A percentile compares a stretch with the other conserved stretches of the same genome.
phyloP scores from a whole-genome alignment of 1,140 invertebrate species.

The Bombus fervidus region DNA sequence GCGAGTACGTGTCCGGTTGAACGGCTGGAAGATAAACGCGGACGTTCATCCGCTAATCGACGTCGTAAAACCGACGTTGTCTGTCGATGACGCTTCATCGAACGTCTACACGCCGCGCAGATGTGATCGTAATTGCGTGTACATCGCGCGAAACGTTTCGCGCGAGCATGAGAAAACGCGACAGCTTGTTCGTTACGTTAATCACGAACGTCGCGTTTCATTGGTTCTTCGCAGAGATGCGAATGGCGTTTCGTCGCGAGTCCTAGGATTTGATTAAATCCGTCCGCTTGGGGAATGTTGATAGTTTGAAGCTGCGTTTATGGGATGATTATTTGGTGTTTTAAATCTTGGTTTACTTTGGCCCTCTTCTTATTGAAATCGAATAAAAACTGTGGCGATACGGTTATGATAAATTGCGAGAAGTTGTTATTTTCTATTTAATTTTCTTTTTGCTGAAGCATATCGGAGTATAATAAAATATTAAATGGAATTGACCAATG shows the following conservation, averaged over 20 bases:
- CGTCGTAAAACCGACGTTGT: constrained; percentile 51
- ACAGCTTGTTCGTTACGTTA: constrained; percentile 8
- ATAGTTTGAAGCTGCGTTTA: neutral
- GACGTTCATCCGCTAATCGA: constrained; percentile 60
- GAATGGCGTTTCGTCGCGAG: neutral
- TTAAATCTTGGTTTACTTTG: neutral
- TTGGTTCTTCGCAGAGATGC: neutral
- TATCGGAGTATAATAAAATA: too few relatives aligned
- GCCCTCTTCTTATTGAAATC: rapidly evolving
- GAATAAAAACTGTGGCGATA: neutral
- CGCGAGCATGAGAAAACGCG: neutral
- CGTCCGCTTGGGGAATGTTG: too few relatives aligned
- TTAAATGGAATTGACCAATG: too few relatives aligned
- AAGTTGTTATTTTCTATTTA: too few relatives aligned
- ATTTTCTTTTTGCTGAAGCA: too few relatives aligned
- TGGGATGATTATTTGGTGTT: neutral
- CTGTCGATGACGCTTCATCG: constrained; percentile 12
- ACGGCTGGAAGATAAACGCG: constrained; percentile 55
- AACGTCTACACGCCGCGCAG: neutral
- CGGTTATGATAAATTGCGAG: too few relatives aligned
- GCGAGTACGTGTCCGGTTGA: constrained; percentile 58
- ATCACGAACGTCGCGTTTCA: neutral
- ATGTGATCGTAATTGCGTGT: neutral
- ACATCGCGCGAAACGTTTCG: neutral
- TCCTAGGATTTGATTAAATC: neutral